Evolutionary conservation across 2,113 vertebrate genomes (phyloP).

Genomic region (Chloroceryle aenea): DNA sequence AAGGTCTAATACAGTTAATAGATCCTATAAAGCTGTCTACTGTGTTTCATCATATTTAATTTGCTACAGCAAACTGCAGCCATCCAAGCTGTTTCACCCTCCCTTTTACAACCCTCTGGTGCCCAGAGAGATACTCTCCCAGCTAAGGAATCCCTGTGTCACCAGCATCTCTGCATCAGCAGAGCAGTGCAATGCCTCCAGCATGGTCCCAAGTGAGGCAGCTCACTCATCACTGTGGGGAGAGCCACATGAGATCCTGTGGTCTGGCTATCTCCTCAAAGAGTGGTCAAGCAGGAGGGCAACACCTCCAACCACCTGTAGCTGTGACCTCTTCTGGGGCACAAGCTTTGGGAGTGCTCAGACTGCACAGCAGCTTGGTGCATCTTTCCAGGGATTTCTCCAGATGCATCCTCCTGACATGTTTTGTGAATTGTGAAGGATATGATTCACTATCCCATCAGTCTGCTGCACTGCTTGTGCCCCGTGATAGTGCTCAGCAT

Average conservation of each 20-base stretch:
- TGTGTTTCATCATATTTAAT: neutral
- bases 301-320: fast-evolving
- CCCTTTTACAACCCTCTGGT: neutral
- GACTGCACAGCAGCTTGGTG: neutral
- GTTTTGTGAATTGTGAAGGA: neutral
- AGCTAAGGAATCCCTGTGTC: neutral
- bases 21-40: neutral
- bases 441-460: neutral
- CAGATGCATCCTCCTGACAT: neutral
- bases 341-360: neutral
- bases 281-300: neutral
- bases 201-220: neutral
- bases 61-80: neutral
- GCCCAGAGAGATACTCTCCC: neutral
- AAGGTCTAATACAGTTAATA: neutral
- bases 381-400: neutral
- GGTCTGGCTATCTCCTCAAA: neutral
- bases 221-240: neutral
- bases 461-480: neutral
- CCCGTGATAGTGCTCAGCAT: neutral
- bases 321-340: neutral
- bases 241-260: neutral
- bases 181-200: neutral
- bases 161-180: neutral
- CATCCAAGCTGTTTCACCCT: neutral